Conservation (phyloP, 2,888 invertebrate genomes). For the Brachynemurus nebulosus region DNA sequence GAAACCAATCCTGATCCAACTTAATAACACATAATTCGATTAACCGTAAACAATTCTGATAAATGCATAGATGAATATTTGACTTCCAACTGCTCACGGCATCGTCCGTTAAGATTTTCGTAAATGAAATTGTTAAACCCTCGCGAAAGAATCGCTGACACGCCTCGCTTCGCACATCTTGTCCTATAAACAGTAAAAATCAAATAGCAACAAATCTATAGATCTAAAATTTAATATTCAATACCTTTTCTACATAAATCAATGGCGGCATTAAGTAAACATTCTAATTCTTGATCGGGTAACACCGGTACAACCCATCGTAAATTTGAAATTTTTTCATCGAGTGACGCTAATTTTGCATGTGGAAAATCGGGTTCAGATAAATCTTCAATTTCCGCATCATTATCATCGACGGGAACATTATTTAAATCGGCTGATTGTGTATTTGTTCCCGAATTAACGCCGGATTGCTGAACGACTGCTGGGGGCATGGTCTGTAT, state of each 20-base stretch:
- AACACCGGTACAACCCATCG: slow-evolving; percentile 96
- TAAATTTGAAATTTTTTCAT: slow-evolving; percentile 91
- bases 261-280: slow-evolving; percentile 77
- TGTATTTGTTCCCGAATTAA: slow-evolving; percentile 28
- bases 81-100: slow-evolving; percentile 96
- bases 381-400: slow-evolving; percentile 27
- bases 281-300: slow-evolving; percentile 91
- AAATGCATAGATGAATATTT: slow-evolving; percentile 91
- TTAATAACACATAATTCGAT: slow-evolving; percentile 88
- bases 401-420: slow-evolving; percentile 21
- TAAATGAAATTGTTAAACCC: slow-evolving; percentile 86
- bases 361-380: slow-evolving; percentile 68
- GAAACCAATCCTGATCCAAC: slow-evolving; percentile 79
- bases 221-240: slow-evolving; percentile 11
- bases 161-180: slow-evolving; percentile 75
- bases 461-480: slow-evolving; percentile 25
- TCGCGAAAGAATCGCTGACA: slow-evolving; percentile 93
- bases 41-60: slow-evolving; percentile 83
- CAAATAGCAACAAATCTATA: background rate
- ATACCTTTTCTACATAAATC: slow-evolving; percentile 72
- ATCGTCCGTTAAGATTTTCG: slow-evolving; percentile 93
- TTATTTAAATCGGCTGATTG: slow-evolving; percentile 23
- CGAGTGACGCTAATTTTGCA: slow-evolving; percentile 72
- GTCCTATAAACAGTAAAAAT: slow-evolving; percentile 37
- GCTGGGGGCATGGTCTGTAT: slow-evolving; percentile 28